These are phyloP conservation scores for Cantharis flavilabris DNA, from an alignment of 2,888 invertebrate genomes.

Conservation along the genomic window DNA sequence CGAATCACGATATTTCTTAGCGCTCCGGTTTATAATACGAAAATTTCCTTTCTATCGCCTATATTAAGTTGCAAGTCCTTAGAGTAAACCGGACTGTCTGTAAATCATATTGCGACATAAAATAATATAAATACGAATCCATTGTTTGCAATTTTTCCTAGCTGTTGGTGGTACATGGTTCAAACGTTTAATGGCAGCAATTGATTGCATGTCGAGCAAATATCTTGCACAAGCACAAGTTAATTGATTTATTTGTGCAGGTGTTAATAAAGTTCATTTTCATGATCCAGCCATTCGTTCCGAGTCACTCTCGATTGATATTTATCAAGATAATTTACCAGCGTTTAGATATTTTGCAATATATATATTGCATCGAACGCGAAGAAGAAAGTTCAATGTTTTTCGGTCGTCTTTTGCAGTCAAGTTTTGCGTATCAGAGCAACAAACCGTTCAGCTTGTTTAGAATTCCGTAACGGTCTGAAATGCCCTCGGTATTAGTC, in stretches of 20 bases:
- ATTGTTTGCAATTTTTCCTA: conserved; percentile 16
- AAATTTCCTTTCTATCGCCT: conserved; percentile 14
- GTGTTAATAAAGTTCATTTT: conserved; percentile 25
- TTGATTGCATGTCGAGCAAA: conserved; percentile 13
- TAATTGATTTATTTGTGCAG: conserved; percentile 32
- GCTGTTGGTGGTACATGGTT: conserved; percentile 2
- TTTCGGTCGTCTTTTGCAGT: neutral
- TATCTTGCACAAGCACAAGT: conserved; percentile 30
- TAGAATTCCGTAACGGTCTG: conserved; percentile 15
- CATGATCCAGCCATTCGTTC: neutral
- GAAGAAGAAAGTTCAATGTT: neutral
- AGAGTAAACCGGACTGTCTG: conserved; percentile 9
- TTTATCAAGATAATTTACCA: neutral
- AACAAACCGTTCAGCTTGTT: neutral
- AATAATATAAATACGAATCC: neutral
- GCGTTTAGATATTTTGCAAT: neutral
- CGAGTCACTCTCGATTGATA: neutral
- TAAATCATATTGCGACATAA: conserved; percentile 22
- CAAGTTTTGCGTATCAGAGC: neutral
- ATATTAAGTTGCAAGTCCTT: conserved; percentile 10
- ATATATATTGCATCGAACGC: neutral
- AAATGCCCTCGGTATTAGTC: conserved; percentile 15
- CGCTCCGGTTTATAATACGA: neutral
- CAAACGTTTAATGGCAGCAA: neutral
- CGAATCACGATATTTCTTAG: conserved; percentile 2